Percentiles rank a stretch among this genome's conserved stretches.
Evolutionary conservation across 2,113 vertebrate genomes (phyloP).

Genomic region (Ariopsis seemanni): DNA sequence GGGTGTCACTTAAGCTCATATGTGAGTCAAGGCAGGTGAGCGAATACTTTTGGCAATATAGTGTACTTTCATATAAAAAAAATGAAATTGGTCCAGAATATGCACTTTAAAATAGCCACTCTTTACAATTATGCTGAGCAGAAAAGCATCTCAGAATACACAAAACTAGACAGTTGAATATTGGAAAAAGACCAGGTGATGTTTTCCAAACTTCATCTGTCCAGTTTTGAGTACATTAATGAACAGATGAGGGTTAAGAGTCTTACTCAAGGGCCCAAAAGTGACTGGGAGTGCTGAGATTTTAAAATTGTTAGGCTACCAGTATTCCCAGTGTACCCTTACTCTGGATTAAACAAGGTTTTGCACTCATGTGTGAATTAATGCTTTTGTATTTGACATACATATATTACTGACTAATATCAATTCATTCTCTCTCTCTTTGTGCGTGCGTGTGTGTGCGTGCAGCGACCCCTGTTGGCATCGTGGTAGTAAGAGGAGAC

Average conservation of each 20-base stretch:
- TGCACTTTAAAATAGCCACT: background rate
- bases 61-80: too few relatives aligned
- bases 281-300: background rate
- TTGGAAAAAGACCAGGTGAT: background rate
- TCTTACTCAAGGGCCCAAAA: background rate
- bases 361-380: background rate
- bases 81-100: too few relatives aligned
- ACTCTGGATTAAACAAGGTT: background rate
- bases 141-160: background rate
- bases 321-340: background rate
- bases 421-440: background rate
- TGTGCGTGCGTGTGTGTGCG: constrained; percentile 32
- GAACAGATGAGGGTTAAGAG: background rate
- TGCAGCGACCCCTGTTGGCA: constrained; percentile 90
- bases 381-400: background rate
- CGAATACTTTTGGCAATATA: too few relatives aligned
- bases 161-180: background rate
- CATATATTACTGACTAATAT: background rate
- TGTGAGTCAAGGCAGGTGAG: too few relatives aligned
- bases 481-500: constrained; percentile 94
- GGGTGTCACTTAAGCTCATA: too few relatives aligned
- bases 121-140: background rate
- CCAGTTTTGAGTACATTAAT: background rate
- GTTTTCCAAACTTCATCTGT: background rate
- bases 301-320: background rate